Evolutionary conservation across 2,888 invertebrate genomes (phyloP).

Genomic region (Halocaridina rubra): DNA sequence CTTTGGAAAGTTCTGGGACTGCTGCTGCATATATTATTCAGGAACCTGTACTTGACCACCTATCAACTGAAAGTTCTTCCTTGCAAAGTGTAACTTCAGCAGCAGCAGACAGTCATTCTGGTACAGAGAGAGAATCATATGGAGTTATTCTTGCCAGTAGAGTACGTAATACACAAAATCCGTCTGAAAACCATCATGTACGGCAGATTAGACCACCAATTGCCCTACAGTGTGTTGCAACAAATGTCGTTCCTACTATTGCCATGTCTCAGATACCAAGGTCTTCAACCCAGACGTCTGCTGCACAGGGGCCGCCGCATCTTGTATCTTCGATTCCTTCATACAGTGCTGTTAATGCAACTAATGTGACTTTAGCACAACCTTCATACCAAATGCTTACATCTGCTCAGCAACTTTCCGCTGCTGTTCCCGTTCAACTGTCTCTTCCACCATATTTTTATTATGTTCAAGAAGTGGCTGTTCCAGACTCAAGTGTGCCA

Average conservation of each 20-base stretch:
- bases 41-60: conserved; percentile 3
- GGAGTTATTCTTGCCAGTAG: not conserved
- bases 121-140: not conserved
- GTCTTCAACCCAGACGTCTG: not conserved
- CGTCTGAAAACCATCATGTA: not conserved
- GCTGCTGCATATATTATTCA: conserved; percentile 41
- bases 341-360: not conserved
- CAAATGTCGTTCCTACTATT: conserved; percentile 37
- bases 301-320: conserved; percentile 2
- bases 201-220: conserved; percentile 34
- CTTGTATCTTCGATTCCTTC: conserved; percentile 2
- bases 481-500: conserved; percentile 11
- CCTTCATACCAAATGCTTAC: conserved; percentile 35
- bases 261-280: conserved; percentile 38
- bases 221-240: conserved; percentile 37
- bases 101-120: not conserved
- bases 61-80: not conserved
- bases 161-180: not conserved
- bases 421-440: conserved; percentile 32
- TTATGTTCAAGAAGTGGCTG: conserved; percentile 51
- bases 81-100: not conserved
- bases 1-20: not conserved
- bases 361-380: not conserved
- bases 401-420: conserved; percentile 17
- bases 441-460: conserved; percentile 51